Percentiles rank a stretch among this genome's conserved stretches.
Evolutionary conservation across 2,888 invertebrate genomes (phyloP).

Genomic region (Athalia circularis): DNA sequence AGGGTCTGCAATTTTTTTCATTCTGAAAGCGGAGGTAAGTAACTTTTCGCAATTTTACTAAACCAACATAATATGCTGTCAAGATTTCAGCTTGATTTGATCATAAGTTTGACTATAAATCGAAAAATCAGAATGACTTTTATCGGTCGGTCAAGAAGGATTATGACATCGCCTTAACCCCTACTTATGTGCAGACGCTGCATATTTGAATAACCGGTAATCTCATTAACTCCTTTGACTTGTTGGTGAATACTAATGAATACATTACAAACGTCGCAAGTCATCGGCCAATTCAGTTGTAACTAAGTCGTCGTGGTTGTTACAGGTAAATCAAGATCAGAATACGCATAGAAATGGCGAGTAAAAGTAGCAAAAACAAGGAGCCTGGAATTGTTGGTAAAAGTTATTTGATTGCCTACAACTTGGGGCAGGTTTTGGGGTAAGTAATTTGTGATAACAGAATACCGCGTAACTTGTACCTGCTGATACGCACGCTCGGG

Average conservation of each 20-base stretch:
- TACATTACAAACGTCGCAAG: conserved; percentile 10
- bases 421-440: conserved; percentile 84
- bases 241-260: not conserved
- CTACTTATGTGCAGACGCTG: conserved; percentile 7
- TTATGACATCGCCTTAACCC: too few relatives aligned
- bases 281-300: not conserved
- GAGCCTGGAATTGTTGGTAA: conserved; percentile 77
- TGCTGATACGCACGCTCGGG: not conserved
- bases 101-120: too few relatives aligned
- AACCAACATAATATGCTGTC: too few relatives aligned
- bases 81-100: too few relatives aligned
- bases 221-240: not conserved
- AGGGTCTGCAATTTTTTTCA: too few relatives aligned
- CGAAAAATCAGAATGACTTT: too few relatives aligned
- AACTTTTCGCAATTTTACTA: too few relatives aligned
- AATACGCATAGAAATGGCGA: conserved; percentile 16
- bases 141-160: too few relatives aligned
- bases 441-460: conserved; percentile 72
- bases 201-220: conserved; percentile 27
- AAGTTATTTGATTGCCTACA: conserved; percentile 83
- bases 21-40: too few relatives aligned
- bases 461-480: not conserved
- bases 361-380: conserved; percentile 64
- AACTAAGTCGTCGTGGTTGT: not conserved
- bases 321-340: not conserved